Conservation (phyloP, 2,797 vertebrate genomes). For the Pangasius krempfi region DNA sequence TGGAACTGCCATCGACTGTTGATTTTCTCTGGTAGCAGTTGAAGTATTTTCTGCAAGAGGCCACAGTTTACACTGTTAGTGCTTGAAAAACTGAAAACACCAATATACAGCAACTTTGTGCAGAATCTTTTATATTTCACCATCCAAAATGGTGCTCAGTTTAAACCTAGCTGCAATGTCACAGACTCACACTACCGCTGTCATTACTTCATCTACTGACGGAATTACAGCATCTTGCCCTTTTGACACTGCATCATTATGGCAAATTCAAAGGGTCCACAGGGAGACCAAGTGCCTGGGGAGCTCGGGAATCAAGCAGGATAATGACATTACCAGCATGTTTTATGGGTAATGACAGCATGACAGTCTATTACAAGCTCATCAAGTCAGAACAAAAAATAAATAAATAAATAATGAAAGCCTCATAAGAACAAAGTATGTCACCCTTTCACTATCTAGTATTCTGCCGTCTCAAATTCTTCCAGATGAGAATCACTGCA, state of each 20-base stretch:
- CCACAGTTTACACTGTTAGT: constrained; percentile 52
- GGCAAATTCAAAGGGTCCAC: constrained; percentile 32
- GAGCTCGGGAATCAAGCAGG: not conserved
- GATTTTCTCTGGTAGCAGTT: constrained; percentile 97
- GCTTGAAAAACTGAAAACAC: not conserved
- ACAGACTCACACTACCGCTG: not conserved
- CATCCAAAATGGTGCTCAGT: not conserved
- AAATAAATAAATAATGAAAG: not conserved
- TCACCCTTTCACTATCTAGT: not conserved
- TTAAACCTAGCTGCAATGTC: not conserved
- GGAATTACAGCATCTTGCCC: constrained; percentile 69
- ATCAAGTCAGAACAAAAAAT: not conserved
- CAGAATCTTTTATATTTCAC: not conserved
- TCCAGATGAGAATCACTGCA: constrained; percentile 16
- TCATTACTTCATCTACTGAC: constrained; percentile 62
- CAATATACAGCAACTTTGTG: not conserved
- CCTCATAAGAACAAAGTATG: constrained; percentile 1
- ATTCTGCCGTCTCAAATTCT: not conserved
- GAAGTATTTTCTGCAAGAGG: constrained; percentile 92
- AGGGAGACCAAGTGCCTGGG: not conserved
- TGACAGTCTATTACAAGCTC: constrained; percentile 5
- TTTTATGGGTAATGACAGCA: constrained; percentile 53
- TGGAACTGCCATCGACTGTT: constrained; percentile 98
- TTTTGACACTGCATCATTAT: constrained; percentile 69
- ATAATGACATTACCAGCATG: constrained; percentile 41